Evolutionary conservation across 2,888 invertebrate species (phyloP).

Genomic region (Drosophila ustulata): DNA sequence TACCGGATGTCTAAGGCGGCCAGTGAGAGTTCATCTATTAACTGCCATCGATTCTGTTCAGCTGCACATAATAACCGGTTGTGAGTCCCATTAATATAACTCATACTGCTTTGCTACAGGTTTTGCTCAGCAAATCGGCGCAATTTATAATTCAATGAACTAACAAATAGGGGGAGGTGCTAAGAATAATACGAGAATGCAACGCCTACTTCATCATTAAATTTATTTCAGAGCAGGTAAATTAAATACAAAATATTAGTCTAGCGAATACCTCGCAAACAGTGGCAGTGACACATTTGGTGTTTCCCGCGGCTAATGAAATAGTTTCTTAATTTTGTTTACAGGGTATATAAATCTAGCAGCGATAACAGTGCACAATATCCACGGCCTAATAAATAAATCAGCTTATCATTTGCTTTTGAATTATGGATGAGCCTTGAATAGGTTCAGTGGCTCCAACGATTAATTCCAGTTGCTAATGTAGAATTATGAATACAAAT

Average conservation of each 20-base stretch:
- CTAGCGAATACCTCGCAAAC: neutral
- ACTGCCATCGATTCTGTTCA: conserved; percentile 13
- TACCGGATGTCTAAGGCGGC: conserved; percentile 52
- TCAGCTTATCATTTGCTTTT: conserved; percentile 30
- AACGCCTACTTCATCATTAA: conserved; percentile 5
- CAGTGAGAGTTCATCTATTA: conserved; percentile 44
- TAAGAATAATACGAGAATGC: conserved; percentile 1
- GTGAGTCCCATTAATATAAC: conserved; percentile 22
- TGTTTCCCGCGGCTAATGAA: neutral
- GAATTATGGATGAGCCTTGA: conserved; percentile 25
- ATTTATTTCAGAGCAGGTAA: neutral
- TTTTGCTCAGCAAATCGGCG: conserved; percentile 12
- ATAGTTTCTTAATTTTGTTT: neutral
- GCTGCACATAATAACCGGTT: conserved; percentile 51
- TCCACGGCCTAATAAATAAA: conserved; percentile 5
- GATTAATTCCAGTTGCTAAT: conserved; percentile 15
- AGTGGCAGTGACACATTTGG: neutral
- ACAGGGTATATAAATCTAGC: conserved; percentile 1
- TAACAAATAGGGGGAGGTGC: conserved; percentile 22
- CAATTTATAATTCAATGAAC: conserved; percentile 39
- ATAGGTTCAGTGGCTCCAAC: conserved; percentile 30
- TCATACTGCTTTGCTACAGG: conserved; percentile 16
- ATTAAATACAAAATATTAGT: neutral
- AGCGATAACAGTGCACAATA: conserved; percentile 8
- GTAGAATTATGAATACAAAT: neutral